Conservation (phyloP, 2,888 invertebrate genomes). For the Sminthurides aquaticus region DNA sequence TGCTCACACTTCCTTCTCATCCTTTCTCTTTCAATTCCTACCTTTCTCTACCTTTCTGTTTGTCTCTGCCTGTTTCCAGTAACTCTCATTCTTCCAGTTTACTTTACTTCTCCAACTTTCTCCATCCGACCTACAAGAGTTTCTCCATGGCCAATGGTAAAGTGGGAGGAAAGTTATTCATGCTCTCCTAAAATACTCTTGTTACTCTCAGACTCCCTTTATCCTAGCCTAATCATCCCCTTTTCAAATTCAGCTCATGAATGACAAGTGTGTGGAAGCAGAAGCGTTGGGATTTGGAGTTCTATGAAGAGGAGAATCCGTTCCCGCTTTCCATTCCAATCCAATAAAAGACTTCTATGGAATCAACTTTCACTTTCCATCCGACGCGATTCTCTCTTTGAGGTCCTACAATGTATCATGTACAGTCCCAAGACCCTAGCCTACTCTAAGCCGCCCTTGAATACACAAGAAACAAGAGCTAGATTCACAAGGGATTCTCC, state of each 20-base stretch:
- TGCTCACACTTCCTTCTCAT: background rate
- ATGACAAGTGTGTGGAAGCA: background rate
- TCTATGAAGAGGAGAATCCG: too few species aligned
- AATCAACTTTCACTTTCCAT: too few species aligned
- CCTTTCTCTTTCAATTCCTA: background rate
- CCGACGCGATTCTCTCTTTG: too few species aligned
- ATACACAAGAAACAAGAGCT: too few species aligned
- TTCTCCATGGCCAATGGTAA: too few species aligned
- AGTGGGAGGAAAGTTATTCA: background rate
- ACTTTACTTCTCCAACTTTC: background rate
- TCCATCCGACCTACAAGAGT: background rate
- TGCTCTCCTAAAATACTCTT: background rate
- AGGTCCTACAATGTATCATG: too few species aligned
- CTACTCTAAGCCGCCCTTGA: too few species aligned
- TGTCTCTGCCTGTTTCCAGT: background rate
- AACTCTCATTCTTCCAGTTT: background rate
- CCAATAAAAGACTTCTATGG: too few species aligned
- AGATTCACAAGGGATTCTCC: too few species aligned
- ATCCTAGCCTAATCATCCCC: background rate
- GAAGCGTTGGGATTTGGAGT: too few species aligned
- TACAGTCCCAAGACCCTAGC: too few species aligned
- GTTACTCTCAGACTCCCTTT: background rate
- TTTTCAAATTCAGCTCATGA: background rate
- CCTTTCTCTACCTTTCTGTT: background rate
- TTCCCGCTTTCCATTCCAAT: too few species aligned